phyloP scores from a whole-genome alignment of 2,797 vertebrate genomes.

The Phrynocephalus forsythii region DNA sequence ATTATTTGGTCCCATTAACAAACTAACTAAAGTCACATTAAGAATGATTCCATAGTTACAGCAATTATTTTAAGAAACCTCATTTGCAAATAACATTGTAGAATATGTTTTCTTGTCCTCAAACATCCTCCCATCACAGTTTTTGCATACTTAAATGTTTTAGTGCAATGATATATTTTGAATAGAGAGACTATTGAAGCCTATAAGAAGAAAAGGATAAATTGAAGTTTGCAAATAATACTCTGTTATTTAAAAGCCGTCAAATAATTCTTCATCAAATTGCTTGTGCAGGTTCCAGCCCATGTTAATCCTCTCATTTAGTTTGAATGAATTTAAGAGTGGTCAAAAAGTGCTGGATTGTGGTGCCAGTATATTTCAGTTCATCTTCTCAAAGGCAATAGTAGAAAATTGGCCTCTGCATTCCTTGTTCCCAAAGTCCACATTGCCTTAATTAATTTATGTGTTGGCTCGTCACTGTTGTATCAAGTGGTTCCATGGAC shows the following conservation, averaged over 20 bases:
- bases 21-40: background rate
- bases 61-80: background rate
- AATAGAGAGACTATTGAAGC: background rate
- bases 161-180: background rate
- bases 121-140: background rate
- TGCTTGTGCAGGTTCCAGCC: background rate
- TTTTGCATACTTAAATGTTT: background rate
- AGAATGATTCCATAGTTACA: background rate
- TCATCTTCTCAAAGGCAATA: too few species aligned
- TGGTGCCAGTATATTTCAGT: too few species aligned
- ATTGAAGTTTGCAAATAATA: too few species aligned
- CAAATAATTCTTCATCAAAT: background rate
- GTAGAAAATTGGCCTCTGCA: background rate
- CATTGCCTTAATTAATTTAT: background rate
- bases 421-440: background rate
- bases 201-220: background rate
- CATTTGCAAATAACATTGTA: background rate
- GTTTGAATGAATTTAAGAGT: background rate
- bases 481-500: background rate
- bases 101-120: constrained; percentile 3
- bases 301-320: background rate
- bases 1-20: background rate
- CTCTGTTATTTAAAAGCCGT: background rate
- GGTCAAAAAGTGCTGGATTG: background rate
- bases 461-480: too few species aligned